Evolutionary conservation across 1,140 invertebrate genomes (phyloP).

Genomic region (Leguminivora glycinivorella): DNA sequence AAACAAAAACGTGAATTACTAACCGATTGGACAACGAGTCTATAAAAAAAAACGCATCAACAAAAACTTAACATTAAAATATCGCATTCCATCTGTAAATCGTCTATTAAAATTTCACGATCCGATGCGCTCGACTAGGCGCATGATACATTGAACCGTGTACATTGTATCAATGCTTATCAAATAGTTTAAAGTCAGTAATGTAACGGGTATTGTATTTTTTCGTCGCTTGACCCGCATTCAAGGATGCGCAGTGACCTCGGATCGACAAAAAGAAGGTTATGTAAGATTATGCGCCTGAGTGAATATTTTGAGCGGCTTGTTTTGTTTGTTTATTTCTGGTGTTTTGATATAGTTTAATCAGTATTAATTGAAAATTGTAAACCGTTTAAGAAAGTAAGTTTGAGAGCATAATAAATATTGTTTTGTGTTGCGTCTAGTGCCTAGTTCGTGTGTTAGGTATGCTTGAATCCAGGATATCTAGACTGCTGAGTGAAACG

Average conservation of each 20-base stretch:
- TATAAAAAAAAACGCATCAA: not conserved
- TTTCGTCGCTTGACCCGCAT: constrained; percentile 14
- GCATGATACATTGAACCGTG: not conserved
- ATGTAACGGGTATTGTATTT: constrained; percentile 4
- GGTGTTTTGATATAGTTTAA: not conserved
- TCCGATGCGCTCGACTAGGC: constrained; percentile 6
- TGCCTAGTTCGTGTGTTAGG: no score
- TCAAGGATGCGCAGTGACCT: constrained; percentile 27
- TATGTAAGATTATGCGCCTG: constrained; percentile 20
- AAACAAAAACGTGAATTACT: not conserved
- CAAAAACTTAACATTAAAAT: not conserved
- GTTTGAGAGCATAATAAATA: no score
- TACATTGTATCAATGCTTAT: not conserved
- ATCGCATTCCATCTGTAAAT: constrained; percentile 1
- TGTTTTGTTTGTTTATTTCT: not conserved
- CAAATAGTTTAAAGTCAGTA: not conserved
- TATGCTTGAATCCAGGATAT: no score
- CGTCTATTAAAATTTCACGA: constrained; percentile 17
- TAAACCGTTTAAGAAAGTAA: no score
- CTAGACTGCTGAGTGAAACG: no score
- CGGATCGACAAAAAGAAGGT: constrained; percentile 23
- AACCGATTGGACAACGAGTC: not conserved
- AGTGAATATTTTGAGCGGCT: not conserved
- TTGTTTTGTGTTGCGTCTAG: no score
- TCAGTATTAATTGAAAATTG: not conserved